Conservation (phyloP, 2,113 vertebrate genomes). For the Ciconia boyciana region DNA sequence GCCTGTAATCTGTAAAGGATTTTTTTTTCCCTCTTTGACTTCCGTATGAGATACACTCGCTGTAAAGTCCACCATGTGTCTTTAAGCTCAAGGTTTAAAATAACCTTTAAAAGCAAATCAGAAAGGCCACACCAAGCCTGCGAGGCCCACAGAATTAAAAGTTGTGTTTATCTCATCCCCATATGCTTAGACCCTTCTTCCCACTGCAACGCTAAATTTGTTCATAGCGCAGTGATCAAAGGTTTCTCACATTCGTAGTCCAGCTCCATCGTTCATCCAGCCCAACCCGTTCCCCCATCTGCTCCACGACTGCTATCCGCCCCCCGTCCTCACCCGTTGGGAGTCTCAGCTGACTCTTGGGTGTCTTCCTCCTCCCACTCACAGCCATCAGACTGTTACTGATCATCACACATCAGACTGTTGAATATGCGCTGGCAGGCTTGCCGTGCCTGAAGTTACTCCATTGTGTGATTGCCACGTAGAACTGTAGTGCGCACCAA, state of each 20-base stretch:
- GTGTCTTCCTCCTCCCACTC: neutral
- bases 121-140: neutral
- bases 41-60: neutral
- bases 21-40: neutral
- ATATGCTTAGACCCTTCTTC: neutral
- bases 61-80: neutral
- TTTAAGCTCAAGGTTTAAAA: constrained; percentile 25
- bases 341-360: neutral
- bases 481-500: neutral
- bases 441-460: neutral
- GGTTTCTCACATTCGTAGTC: neutral
- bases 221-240: neutral
- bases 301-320: fast-evolving
- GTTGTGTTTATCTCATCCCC: neutral
- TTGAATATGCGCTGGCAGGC: neutral
- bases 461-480: neutral
- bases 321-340: fast-evolving
- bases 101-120: neutral
- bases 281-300: neutral
- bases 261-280: neutral
- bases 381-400: neutral
- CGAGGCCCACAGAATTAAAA: neutral
- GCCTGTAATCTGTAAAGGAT: constrained; percentile 14
- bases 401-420: neutral
- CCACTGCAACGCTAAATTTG: neutral